Evolutionary conservation across 2,797 vertebrate genomes (phyloP), one percentile per base, ranked within the genome.

Genomic region (Antennarius maculatus): DNA sequence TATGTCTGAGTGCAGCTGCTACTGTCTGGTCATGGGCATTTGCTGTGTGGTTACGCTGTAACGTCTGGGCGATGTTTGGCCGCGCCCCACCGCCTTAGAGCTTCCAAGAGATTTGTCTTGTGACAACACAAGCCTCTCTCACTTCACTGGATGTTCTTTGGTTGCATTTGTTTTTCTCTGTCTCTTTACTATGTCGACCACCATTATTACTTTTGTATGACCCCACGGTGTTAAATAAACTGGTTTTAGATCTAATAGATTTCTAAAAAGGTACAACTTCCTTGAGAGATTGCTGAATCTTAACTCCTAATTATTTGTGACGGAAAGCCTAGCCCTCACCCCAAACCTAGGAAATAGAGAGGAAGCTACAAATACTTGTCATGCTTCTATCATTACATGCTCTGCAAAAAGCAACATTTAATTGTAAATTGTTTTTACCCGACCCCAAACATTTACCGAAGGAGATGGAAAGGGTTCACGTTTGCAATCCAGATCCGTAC

Each of bases 11-110:
- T 64, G 77, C 76, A 75, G 79, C 77, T 85, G 84, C 76, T 76
- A 15, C 67, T 56, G 76, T 78, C 73, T 76, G 66, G 60, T 88
- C 78, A 81, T 61, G 84, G 76, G 47, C 76, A 76, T 89, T 84
- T 66, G 58, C 68, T 63, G 47, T 85, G 88, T 65, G 88, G 82
- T 88, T 81, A 18, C 56, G 17, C 53, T 67, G 84, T 83, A 86
- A 88, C 64, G 71, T 88, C 57, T 71, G 72, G 65, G 50, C 60
- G 76, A 74, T 58, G 58, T 64, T 70, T 70, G 69, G 62, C 76
- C 50, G 29, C 45, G 73, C 66, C 69, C 78, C 77, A 74, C 75
- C 10, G 66, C 78, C 78, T 85, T 49, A 8, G 65, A 83, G 81
- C 74, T 74, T 78, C 66, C n/a, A 43, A 48, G 39, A 47, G 65